Base-by-base conservation (phyloP, 2,797 vertebrate species). In the Phataginus tricuspis region DNA sequence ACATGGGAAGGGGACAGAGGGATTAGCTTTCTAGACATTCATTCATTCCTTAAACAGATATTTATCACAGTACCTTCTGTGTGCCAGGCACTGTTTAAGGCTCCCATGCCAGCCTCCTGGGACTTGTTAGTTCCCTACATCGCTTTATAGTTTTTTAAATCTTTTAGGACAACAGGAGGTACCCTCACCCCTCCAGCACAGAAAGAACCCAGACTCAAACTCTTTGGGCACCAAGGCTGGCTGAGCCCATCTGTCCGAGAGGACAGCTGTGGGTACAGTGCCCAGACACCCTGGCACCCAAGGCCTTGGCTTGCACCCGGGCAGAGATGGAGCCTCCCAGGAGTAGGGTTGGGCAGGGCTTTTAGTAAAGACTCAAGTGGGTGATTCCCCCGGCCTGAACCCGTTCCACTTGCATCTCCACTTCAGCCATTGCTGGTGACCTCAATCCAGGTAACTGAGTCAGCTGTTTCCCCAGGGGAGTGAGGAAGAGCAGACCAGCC, bases 391-490 rank as follows among this genome's bases (percentile, higher is more conserved):
- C 0, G 3, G 90, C 75, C 96, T 69, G 95, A 98, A 98, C 98
- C 97, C 94, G 98, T 98, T 97, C 96, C 96, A 96, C 97, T 96
- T 97, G 98, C 95, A 87, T 39, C 96, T 96, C 97, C 31, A 74
- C 97, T 90, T 95, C 71, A 95, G 53, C 87, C 94, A 59, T 64
- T 89, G 93, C 87, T 92, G 42, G 59, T 90, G 96, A 98, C 98
- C 97, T 98, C 96, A 91, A 98, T 98, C 96, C 97, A 90, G 78
- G 96, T 96, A 90, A 96, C 83, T 98, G 95, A 98, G 96, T 98
- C 97, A 98, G 96, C 98, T 78, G 29, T 93, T 97, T 96, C 87
- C 83, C 71, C 66, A 27, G 42, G 61, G 88, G 64, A 86, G 59
- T 14, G 29, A 95, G 87, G 75, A 80, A 93, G 92, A 4, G 19